Evolutionary conservation across 2,888 invertebrate species (phyloP).

Genomic region (Orthosia incerta): DNA sequence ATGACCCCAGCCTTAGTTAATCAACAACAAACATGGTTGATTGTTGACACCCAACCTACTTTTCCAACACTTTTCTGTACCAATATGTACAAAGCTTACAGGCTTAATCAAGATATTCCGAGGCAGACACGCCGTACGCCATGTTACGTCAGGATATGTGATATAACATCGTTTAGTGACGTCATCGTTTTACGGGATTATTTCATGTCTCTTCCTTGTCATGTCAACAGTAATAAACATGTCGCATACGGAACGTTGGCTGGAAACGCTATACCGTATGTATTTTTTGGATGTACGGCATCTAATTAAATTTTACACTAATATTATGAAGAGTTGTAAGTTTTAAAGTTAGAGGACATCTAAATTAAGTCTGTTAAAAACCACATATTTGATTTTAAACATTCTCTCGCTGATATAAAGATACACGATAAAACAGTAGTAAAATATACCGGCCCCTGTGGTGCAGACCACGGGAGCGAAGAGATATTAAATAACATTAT

Average conservation of each 20-base stretch:
- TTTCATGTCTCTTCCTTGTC: conserved; percentile 32
- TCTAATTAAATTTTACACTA: too few relatives aligned
- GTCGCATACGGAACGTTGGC: conserved; percentile 4
- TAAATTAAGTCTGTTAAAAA: too few relatives aligned
- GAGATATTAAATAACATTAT: too few relatives aligned
- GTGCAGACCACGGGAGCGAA: too few relatives aligned
- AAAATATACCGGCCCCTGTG: too few relatives aligned
- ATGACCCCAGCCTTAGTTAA: neutral
- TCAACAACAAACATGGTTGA: neutral
- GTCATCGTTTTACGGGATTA: conserved; percentile 43
- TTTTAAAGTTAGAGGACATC: too few relatives aligned
- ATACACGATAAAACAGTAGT: too few relatives aligned
- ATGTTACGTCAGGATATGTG: conserved; percentile 24
- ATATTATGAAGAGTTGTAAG: too few relatives aligned
- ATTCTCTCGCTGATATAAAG: too few relatives aligned
- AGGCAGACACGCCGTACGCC: neutral
- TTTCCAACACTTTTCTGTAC: neutral
- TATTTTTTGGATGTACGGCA: too few relatives aligned
- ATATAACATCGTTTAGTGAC: conserved; percentile 32
- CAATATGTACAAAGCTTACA: conserved; percentile 15
- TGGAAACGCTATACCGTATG: conserved; percentile 8
- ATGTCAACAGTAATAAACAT: conserved; percentile 27
- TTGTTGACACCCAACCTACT: neutral
- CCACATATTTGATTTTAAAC: too few relatives aligned
- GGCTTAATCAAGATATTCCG: conserved; percentile 27